Conservation (phyloP, 2,113 vertebrate species). For the Progne subis region DNA sequence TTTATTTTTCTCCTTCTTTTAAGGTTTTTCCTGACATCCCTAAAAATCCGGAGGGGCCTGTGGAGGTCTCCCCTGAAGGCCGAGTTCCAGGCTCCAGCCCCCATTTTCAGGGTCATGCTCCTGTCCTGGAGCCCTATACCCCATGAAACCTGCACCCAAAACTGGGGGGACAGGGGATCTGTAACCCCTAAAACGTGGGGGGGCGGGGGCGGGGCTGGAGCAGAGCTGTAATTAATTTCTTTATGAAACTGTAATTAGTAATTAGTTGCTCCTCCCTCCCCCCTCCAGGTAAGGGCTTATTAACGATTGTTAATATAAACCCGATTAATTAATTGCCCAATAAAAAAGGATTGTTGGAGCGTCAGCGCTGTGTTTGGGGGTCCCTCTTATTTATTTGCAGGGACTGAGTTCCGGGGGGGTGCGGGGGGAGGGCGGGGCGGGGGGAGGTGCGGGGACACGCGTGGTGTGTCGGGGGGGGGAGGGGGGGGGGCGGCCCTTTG, state of each 20-base stretch:
- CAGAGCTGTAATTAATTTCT: background rate
- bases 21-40: background rate
- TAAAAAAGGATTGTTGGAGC: background rate
- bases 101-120: background rate
- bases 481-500: too few species aligned
- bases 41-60: background rate
- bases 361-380: background rate
- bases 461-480: too few species aligned
- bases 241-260: background rate
- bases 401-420: background rate
- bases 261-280: background rate
- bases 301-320: background rate
- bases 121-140: background rate
- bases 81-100: background rate
- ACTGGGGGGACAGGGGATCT: rapidly evolving
- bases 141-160: background rate
- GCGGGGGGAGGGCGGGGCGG: too few species aligned
- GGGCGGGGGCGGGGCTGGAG: rapidly evolving
- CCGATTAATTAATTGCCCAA: background rate
- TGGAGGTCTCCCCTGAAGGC: background rate
- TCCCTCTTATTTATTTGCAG: background rate
- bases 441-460: too few species aligned
- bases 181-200: background rate
- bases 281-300: background rate
- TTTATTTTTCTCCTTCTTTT: background rate